Evolutionary conservation across 2,113 vertebrate genomes (phyloP), one percentile per base, ranked within the genome.

Genomic region (Pseudolaguvia tuberculata): DNA sequence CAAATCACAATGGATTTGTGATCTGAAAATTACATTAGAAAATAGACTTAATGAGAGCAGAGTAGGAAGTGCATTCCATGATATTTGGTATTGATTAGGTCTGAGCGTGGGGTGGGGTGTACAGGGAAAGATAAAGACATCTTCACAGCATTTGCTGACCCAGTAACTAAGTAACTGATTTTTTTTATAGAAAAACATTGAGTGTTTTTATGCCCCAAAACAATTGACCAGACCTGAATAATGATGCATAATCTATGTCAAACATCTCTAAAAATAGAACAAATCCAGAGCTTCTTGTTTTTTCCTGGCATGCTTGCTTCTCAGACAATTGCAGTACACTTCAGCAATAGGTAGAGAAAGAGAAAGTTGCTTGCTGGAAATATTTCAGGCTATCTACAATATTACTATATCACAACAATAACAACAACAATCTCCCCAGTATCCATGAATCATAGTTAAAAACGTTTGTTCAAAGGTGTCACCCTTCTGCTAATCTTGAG

Each of bases 1-100:
- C 71, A 81, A 80, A 76, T 81, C 80, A 78, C 73, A 39, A 52
- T 66, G 66, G 76, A 77, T 80, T 86, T 86, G 70, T 57, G 77
- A 86, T 75, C 70, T 59, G 65, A 79, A 80, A 65, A 80, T 70
- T 82, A 68, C 58, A 70, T 81, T 80, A 72, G 62, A 79, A 67
- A 83, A 75, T 18, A 3, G 35, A 7, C 0, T 4, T 62, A 45
- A 56, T 50, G 67, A 47, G 39, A 59, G 57, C 17, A 65, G 58
- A 76, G 15, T 51, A 71, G 56, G 78, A 77, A 82, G 80, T 78
- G 76, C 59, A 79, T 78, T 50, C 76, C 58, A 50, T 1, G 13
- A 2, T 50, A 67, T 59, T 79, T 67, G 31, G 82, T 78, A 76
- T 55, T 15, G 35, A 48, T 55, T 29, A n/a, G 35, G 11, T 66